Evolutionary conservation across 53 echinoderm and acorn worm genomes (phyloP).

Genomic region (Holothuria scabra): DNA sequence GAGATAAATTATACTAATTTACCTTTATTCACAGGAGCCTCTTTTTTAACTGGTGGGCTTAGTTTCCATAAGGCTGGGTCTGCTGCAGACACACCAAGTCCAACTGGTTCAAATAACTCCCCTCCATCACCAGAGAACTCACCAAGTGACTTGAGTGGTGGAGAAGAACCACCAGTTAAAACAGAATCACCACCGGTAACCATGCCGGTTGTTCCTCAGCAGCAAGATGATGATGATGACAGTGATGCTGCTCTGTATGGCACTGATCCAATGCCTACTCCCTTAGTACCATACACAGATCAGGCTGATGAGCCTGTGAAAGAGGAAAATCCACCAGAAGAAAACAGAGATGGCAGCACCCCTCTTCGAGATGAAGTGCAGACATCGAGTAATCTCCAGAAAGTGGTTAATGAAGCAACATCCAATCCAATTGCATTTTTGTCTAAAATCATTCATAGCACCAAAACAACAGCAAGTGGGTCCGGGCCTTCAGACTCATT

Average conservation of each 20-base stretch:
- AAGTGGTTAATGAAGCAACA: conserved; percentile 69
- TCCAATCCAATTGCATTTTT: conserved; percentile 74
- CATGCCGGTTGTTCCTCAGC: not conserved
- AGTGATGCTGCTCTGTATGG: conserved; percentile 7
- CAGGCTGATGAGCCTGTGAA: conserved; percentile 4
- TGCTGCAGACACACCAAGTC: conserved; percentile 38
- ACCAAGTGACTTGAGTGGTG: conserved; percentile 35
- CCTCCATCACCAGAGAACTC: conserved; percentile 59
- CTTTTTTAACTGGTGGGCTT: conserved; percentile 57
- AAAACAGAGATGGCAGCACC: conserved; percentile 60
- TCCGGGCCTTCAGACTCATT: conserved; percentile 57
- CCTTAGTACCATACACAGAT: conserved; percentile 17
- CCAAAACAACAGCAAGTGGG: conserved; percentile 35
- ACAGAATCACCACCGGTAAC: not conserved
- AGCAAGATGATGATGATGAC: not conserved
- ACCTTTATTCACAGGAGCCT: conserved; percentile 21
- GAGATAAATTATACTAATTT: not conserved
- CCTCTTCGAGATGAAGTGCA: conserved; percentile 72
- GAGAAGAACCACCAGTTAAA: not conserved
- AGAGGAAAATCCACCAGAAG: conserved; percentile 19
- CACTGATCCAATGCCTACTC: not conserved
- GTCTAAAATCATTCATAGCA: conserved; percentile 66
- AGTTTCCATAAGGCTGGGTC: conserved; percentile 47
- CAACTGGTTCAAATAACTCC: conserved; percentile 51
- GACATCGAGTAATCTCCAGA: conserved; percentile 28